Evolutionary conservation across 2,113 vertebrate species (phyloP), one percentile per base, ranked within the genome.

Genomic region (Cottus gobio): DNA sequence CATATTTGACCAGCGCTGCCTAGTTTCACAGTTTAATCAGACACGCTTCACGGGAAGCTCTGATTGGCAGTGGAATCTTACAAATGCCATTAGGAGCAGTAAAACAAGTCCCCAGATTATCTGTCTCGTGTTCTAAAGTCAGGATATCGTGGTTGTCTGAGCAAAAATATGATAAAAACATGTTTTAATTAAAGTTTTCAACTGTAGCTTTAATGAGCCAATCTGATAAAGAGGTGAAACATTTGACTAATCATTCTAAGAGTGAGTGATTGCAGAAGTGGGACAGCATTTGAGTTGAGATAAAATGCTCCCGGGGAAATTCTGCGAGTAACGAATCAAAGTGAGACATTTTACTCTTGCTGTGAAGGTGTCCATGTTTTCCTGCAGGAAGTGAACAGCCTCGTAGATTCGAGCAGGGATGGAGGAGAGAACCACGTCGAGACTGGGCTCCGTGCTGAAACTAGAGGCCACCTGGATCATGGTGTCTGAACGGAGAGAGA

Each of bases 401-500:
- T 97, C 96, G 0, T 96, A 94, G 42, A 99, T 96, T 75, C 94
- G 95, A 64, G 91, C 7, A 16, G 97, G 96, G 71, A 98, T 95
- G 1, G 95, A 95, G 54, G 95, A 95, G 12, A 99, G 92, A 4
- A 97, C 95, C 2, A 89, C 89, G n/a, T 97, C 97, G 0, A 97
- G 91, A 0, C 96, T 96, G 76, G 96, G 94, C 0, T 96, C 93
- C 0, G 95, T 95, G 56, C 95, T 95, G 65, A 99, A 97, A n/a
- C 97, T 96, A 42, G 96, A 95, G 0, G 96, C 96, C 90, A 98
- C 96, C 71, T 96, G 86, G 0, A 96, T 90, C 95, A 98, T 94
- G 52, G 96, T 96, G 75, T 97, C 97, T 99, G 84, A 34, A 9
- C 1, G 61, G 16, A 50, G 37, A 36, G 34, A 15, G n/a, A 13